phyloP scores from a whole-genome alignment of 2,797 vertebrate species.

The Taeniopygia guttata region DNA sequence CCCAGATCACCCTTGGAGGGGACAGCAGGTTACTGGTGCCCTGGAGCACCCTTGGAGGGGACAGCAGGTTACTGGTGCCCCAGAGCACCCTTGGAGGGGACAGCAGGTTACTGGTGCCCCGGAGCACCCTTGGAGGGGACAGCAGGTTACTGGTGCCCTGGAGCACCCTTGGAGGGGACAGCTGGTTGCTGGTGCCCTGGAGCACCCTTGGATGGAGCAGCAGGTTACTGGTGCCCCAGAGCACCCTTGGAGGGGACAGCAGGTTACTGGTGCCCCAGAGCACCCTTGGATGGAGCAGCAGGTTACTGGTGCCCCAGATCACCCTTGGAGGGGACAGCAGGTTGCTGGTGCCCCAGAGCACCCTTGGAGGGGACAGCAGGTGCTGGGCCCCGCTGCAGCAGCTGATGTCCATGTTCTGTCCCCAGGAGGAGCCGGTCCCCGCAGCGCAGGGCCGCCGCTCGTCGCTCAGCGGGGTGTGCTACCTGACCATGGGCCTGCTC shows the following conservation, averaged over 20 bases:
- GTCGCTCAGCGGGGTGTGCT: slow-evolving; percentile 85
- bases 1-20: background rate
- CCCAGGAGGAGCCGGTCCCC: slow-evolving; percentile 80
- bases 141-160: background rate
- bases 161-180: background rate
- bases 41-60: background rate
- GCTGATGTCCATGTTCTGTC: background rate
- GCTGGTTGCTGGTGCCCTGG: background rate
- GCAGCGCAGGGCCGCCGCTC: slow-evolving; percentile 73
- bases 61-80: background rate
- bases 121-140: fast-evolving
- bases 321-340: background rate
- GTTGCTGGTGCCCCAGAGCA: background rate
- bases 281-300: background rate
- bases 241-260: fast-evolving
- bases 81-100: fast-evolving
- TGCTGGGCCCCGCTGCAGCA: background rate
- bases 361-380: fast-evolving
- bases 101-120: background rate
- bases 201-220: background rate
- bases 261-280: background rate
- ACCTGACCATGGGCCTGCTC: slow-evolving; percentile 85
- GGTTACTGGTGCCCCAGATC: background rate
- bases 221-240: fast-evolving
- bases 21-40: background rate